Percentiles rank a stretch among this genome's conserved stretches.
Conservation (phyloP, 1,140 invertebrate species). For the Drosophila ercepeae region DNA sequence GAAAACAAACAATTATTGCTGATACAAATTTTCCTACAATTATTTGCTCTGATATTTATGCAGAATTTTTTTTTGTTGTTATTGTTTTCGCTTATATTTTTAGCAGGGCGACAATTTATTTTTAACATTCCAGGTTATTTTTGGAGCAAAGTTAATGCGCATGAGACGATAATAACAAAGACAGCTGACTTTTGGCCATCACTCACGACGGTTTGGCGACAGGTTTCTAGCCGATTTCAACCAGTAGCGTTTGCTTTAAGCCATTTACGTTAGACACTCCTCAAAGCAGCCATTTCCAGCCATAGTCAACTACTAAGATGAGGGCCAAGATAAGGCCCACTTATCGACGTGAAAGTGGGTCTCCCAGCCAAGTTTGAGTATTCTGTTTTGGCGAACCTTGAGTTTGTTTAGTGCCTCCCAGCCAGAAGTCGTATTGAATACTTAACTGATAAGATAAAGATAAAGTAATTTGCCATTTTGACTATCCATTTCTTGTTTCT, state of each 20-base stretch:
- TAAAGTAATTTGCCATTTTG: constrained; percentile 10
- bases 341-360: constrained; percentile 30
- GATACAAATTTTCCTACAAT: constrained; percentile 45
- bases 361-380: constrained; percentile 1
- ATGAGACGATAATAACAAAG: constrained; percentile 32
- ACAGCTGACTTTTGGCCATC: constrained; percentile 8
- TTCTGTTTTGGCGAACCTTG: constrained; percentile 18
- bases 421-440: constrained; percentile 5
- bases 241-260: background rate
- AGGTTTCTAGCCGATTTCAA: background rate
- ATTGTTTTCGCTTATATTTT: constrained; percentile 30
- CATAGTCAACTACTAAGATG: constrained; percentile 4
- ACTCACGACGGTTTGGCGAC: constrained; percentile 15
- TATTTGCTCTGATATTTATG: constrained; percentile 57
- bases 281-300: constrained; percentile 5
- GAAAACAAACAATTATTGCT: constrained; percentile 14
- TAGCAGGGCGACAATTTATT: constrained; percentile 56
- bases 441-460: constrained; percentile 27
- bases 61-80: constrained; percentile 48
- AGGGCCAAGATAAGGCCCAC: background rate
- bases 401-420: constrained; percentile 1
- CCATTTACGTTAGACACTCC: constrained; percentile 16
- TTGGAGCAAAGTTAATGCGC: constrained; percentile 37
- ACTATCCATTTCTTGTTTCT: background rate
- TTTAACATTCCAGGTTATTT: constrained; percentile 51